A percentile compares a stretch with the other conserved stretches of the same genome.
These are phyloP conservation scores for Caiman crocodilus DNA, from an alignment of 2,797 vertebrate species.

Conservation along the genomic window DNA sequence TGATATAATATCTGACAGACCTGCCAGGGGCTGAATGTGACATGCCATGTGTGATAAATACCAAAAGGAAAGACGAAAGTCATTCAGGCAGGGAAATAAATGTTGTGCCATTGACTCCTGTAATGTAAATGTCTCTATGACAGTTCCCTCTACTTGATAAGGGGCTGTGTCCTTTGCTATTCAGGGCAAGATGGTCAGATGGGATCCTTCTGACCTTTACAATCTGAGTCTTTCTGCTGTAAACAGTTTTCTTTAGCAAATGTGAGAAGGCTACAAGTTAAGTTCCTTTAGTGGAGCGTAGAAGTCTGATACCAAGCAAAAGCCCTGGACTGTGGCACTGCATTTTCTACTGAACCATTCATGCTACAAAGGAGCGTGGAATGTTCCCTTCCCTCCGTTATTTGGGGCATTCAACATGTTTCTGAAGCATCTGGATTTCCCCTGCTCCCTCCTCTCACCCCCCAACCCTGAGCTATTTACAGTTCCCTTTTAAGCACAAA, in stretches of 20 bases:
- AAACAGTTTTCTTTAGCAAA: slow-evolving; percentile 20
- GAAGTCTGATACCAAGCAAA: not conserved
- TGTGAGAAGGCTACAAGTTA: slow-evolving; percentile 11
- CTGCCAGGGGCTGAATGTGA: not conserved
- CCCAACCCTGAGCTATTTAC: not conserved
- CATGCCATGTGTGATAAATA: not conserved
- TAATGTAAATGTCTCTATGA: not conserved
- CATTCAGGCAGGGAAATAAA: not conserved
- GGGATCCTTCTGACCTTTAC: not conserved
- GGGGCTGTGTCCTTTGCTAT: not conserved
- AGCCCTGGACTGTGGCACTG: not conserved
- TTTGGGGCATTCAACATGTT: not conserved
- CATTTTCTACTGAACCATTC: not conserved
- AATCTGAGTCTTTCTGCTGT: not conserved
- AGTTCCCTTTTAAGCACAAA: slow-evolving; percentile 34
- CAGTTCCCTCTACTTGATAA: not conserved
- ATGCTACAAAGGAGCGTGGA: not conserved
- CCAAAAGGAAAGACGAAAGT: slow-evolving; percentile 9
- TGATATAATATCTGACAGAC: not conserved
- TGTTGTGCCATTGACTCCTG: not conserved
- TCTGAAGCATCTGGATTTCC: slow-evolving; percentile 36
- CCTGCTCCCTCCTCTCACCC: not conserved
- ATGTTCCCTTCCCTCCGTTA: not conserved
- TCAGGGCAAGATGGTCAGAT: not conserved
- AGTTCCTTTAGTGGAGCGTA: slow-evolving; percentile 5